Percentiles rank a stretch among this genome's conserved stretches.
Conservation (phyloP, 2,113 vertebrate genomes). For the Gymnarchus niloticus region DNA sequence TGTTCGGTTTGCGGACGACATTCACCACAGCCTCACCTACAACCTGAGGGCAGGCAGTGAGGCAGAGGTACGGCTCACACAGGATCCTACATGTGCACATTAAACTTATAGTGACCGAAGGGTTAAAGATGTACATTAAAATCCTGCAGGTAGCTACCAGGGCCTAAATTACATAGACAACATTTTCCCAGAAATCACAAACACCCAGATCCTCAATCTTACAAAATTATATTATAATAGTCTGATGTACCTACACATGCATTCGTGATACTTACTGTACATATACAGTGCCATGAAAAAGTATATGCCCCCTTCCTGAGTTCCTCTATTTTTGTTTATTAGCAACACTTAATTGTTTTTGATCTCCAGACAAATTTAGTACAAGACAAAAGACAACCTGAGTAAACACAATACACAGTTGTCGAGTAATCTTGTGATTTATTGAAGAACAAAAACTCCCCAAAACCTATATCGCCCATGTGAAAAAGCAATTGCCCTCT, state of each 20-base stretch:
- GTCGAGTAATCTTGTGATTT: too few relatives aligned
- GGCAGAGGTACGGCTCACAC: constrained; percentile 61
- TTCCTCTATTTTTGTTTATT: too few relatives aligned
- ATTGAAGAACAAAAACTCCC: too few relatives aligned
- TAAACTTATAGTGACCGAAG: background rate
- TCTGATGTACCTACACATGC: background rate
- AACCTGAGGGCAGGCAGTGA: constrained; percentile 83
- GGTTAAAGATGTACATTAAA: background rate
- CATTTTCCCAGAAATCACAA: background rate
- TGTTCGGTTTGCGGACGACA: constrained; percentile 75
- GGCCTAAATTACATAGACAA: background rate
- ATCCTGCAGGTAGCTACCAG: background rate
- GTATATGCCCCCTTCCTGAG: too few relatives aligned
- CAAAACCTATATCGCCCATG: too few relatives aligned
- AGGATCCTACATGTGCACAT: background rate
- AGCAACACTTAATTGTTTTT: too few relatives aligned
- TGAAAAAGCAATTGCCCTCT: too few relatives aligned
- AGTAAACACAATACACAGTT: too few relatives aligned
- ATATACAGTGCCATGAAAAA: background rate
- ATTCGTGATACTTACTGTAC: too few relatives aligned
- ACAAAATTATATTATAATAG: background rate
- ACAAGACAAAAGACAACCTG: too few relatives aligned
- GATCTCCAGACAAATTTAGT: too few relatives aligned
- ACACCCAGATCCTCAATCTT: background rate
- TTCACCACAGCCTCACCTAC: constrained; percentile 90